Base-by-base conservation (phyloP, 2,888 invertebrate genomes). In the Pterostichus madidus region DNA sequence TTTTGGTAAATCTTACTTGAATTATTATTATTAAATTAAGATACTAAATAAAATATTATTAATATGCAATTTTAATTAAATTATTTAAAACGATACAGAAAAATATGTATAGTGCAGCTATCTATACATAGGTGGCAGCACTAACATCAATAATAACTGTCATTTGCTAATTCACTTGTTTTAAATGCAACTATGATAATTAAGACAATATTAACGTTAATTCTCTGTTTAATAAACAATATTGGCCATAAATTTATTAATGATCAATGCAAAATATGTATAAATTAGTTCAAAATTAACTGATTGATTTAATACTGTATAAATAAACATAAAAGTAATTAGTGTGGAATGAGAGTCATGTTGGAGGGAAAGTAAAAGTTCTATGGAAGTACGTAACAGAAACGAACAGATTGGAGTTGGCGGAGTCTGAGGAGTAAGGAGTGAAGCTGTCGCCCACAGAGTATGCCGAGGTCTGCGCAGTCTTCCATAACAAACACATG, bases 1-100 rank as follows among this genome's bases (percentile, higher is more conserved):
- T 39, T 39, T 44, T 44, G 87, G 85, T 86, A 86, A 86, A 84
- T 87, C 88, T 88, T 88, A 88, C 88, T 88, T 88, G 88, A 88
- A 88, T 86, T 86, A 88, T 87, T 86, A 86, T 86, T 83, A 1
- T 39, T 5, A 7, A 39, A 6, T 39, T 39, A 39, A 6, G 6
- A 39, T 39, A 44, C 5, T 35, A 15, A 46, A 31, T 15, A 11
- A 11, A 61, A 31, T 11, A 61, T 61, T 61, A 2, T 4, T 49
- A 13, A 39, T 8, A 39, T 39, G 8, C 39, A 39, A 39, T 39
- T 39, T 39, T 8, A 39, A 39, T 39, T 1, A 7, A n/a, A 39
- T 6, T 6, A 39, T 39, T 39, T 39, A 39, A 39, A 39, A 39
- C 39, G 5, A 35, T 64, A 0, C 5, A 1, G n/a, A n/a, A 8